Percentiles rank a stretch among this genome's conserved stretches.
These are phyloP conservation scores for Cynaeus angustus DNA, from an alignment of 2,888 invertebrate species.

Conservation along the genomic window DNA sequence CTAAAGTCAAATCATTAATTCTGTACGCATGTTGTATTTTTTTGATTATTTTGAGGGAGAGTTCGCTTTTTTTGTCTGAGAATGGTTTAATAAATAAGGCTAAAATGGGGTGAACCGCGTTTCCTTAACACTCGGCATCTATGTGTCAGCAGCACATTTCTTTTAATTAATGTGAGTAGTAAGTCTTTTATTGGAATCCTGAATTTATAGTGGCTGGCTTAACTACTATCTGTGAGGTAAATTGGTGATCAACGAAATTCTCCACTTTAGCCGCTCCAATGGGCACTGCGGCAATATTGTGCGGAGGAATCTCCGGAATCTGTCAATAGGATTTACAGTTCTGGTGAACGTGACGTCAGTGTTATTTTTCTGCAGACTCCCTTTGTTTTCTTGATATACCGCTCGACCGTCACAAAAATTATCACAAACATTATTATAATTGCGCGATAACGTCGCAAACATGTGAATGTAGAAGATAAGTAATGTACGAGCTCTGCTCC, in stretches of 20 bases:
- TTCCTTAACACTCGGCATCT: constrained; percentile 36
- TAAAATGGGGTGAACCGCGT: constrained; percentile 25
- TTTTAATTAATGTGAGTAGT: constrained; percentile 52
- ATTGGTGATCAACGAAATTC: constrained; percentile 68
- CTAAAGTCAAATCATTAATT: too few relatives aligned
- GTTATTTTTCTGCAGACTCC: constrained; percentile 41
- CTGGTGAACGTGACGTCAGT: constrained; percentile 57
- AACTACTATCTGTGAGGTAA: constrained; percentile 69
- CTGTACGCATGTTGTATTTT: not conserved
- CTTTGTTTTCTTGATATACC: constrained; percentile 25
- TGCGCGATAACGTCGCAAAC: constrained; percentile 29
- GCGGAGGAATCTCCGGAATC: constrained; percentile 66
- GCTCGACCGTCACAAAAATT: constrained; percentile 24
- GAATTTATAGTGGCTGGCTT: constrained; percentile 66
- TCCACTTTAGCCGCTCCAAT: constrained; percentile 62
- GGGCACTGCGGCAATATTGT: constrained; percentile 65
- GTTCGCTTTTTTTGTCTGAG: constrained; percentile 2
- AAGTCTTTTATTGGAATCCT: constrained; percentile 62
- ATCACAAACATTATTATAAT: constrained; percentile 36
- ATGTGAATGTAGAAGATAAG: constrained; percentile 25
- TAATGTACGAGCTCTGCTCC: constrained; percentile 36
- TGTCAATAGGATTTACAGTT: constrained; percentile 68
- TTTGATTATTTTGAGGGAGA: not conserved
- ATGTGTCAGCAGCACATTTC: constrained; percentile 47
- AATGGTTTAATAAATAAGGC: constrained; percentile 34